Evolutionary conservation across 2,797 vertebrate genomes (phyloP).

Genomic region (Furcifer pardalis): DNA sequence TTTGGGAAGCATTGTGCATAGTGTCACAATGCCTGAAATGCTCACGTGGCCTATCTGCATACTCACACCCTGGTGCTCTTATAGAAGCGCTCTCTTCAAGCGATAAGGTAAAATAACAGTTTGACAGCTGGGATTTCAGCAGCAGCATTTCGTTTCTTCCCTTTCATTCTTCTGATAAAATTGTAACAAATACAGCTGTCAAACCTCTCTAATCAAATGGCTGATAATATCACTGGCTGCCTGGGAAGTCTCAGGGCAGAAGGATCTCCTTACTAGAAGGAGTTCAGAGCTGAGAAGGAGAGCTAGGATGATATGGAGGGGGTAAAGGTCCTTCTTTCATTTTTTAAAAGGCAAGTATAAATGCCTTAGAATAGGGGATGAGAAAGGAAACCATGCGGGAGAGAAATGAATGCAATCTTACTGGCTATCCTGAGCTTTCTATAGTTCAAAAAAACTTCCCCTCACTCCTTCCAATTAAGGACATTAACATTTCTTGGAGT

Average conservation of each 20-base stretch:
- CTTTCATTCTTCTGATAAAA: slow-evolving; percentile 67
- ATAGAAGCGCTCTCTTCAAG: slow-evolving; percentile 64
- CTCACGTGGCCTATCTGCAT: slow-evolving; percentile 12
- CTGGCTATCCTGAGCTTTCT: not conserved
- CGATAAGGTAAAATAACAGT: slow-evolving; percentile 73
- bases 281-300: slow-evolving; percentile 64
- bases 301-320: not conserved
- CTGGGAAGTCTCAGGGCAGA: slow-evolving; percentile 67
- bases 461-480: not conserved
- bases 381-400: not conserved
- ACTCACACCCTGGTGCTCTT: slow-evolving; percentile 10
- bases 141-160: slow-evolving; percentile 49
- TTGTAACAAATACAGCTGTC: slow-evolving; percentile 78
- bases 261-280: slow-evolving; percentile 70
- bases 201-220: slow-evolving; percentile 70
- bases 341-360: not conserved
- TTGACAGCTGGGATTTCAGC: slow-evolving; percentile 71
- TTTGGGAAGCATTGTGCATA: slow-evolving; percentile 54
- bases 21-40: slow-evolving; percentile 65
- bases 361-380: not conserved
- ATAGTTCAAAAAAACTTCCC: not conserved
- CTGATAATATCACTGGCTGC: slow-evolving; percentile 78
- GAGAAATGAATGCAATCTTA: not conserved
- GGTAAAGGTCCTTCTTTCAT: too few relatives aligned
- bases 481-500: slow-evolving; percentile 6